phyloP scores from a whole-genome alignment of 2,113 vertebrate genomes.

The Vulpes vulpes region DNA sequence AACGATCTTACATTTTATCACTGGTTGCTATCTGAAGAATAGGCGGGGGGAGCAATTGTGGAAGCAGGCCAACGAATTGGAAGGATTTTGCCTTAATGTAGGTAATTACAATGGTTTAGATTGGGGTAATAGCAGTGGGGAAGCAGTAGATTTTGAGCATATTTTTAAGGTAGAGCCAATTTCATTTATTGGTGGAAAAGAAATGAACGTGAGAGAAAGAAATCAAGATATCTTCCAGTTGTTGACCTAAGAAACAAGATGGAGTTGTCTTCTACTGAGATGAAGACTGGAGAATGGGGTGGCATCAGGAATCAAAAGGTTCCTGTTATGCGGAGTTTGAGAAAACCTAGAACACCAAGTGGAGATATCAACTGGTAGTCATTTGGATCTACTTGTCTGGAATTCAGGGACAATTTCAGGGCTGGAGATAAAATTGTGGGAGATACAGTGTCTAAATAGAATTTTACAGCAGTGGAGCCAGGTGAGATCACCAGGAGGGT shows the following conservation, averaged over 20 bases:
- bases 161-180: not conserved
- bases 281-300: not conserved
- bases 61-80: not conserved
- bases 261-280: not conserved
- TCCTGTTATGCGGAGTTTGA: not conserved
- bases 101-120: not conserved
- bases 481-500: not conserved
- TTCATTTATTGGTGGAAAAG: not conserved
- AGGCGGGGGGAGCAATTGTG: not conserved
- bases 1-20: not conserved
- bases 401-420: not conserved
- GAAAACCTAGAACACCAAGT: not conserved
- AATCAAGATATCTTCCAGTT: not conserved
- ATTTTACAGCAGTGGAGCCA: not conserved
- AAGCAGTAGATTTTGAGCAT: not conserved
- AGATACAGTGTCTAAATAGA: not conserved
- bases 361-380: not conserved
- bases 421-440: not conserved
- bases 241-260: conserved; percentile 6
- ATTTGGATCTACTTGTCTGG: not conserved
- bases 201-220: not conserved
- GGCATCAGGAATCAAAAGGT: not conserved
- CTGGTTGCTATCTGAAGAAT: not conserved
- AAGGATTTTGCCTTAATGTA: not conserved
- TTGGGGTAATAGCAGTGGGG: not conserved